Percentiles rank a stretch among this genome's conserved stretches.
Conservation (phyloP, 2,797 vertebrate genomes). For the Ficedula albicollis region DNA sequence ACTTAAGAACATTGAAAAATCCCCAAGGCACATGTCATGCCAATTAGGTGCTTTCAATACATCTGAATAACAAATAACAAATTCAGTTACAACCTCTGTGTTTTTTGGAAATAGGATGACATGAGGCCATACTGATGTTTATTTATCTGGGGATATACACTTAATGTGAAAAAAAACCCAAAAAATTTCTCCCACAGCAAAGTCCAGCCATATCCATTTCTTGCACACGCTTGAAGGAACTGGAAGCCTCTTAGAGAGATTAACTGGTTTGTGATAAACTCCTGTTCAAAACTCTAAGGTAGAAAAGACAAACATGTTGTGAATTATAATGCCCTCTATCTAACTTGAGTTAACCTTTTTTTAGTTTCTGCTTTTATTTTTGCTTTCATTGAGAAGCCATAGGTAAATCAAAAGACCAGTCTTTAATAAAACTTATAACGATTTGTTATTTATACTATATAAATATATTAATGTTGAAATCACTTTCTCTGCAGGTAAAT, state of each 20-base stretch:
- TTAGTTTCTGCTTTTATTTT: background rate
- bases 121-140: background rate
- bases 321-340: background rate
- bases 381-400: background rate
- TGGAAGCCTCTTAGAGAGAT: background rate
- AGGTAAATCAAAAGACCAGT: background rate
- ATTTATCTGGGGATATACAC: background rate
- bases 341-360: background rate
- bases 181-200: background rate
- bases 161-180: background rate
- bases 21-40: background rate
- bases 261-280: background rate
- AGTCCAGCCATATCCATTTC: background rate
- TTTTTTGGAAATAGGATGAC: background rate
- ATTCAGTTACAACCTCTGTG: background rate
- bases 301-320: background rate
- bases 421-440: background rate
- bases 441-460: background rate
- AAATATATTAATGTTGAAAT: background rate
- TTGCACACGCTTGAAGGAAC: background rate
- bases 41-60: conserved; percentile 3
- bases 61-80: conserved; percentile 45
- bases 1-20: background rate
- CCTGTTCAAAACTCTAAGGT: background rate
- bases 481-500: background rate